Evolutionary conservation across 2,888 invertebrate species (phyloP), one percentile per base, ranked within the genome.

Genomic region (Belgica antarctica): DNA sequence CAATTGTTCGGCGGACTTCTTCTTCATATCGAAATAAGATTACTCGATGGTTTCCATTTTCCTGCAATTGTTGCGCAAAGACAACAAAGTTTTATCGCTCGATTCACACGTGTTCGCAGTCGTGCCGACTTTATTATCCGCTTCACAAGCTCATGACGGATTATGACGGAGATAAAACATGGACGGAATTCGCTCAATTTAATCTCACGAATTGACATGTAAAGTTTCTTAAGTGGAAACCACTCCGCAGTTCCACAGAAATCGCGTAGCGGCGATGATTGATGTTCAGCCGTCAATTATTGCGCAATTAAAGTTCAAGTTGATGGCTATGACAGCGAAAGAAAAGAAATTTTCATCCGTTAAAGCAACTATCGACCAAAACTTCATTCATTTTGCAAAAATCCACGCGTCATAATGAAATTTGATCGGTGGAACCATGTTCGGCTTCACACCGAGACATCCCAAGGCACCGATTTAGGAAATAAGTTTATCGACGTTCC

Each of bases 281-380:
- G 41, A 41, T 41, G 41, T n/a, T n/a, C 41, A 41, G 41, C 2
- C 12, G n/a, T n/a, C n/a, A n/a, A n/a, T n/a, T n/a, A 41, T 41
- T 41, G n/a, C n/a, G 41, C n/a, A 41, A 41, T 41, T 5, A 15
- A 41, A 41, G 41, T 41, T 41, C 41, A 41, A n/a, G n/a, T 41
- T n/a, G 41, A 41, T 41, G 2, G 10, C 5, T 5, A 12, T 41
- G 41, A 10, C 41, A 41, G 41, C 10, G 4, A 15, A 41, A 10
- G n/a, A 10, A 41, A 41, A 41, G 41, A 41, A 41, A 41, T 41
- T n/a, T 41, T 41, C 41, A 5, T 41, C 41, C 41, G 41, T n/a
- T n/a, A n/a, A n/a, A n/a, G n/a, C 2, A n/a, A 10, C 15, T 4
- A 31, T 41, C 41, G 41, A n/a, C n/a, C n/a, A n/a, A n/a, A n/a